These are phyloP conservation scores for Acipenser oxyrinchus DNA, from an alignment of 2,797 vertebrate species.

Conservation along the genomic window DNA sequence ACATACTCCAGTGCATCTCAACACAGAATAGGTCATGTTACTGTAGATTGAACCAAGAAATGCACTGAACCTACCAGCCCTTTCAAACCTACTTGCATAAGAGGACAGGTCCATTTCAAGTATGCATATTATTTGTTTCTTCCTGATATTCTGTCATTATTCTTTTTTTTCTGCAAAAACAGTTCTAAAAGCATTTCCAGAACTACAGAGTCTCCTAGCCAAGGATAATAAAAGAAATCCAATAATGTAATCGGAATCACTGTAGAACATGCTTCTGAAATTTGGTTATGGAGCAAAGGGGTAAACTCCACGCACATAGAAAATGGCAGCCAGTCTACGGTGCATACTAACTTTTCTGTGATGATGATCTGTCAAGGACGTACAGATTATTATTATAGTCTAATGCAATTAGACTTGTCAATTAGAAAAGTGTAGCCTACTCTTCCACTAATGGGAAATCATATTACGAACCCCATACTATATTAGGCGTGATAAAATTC, in stretches of 20 bases:
- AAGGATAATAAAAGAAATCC: background rate
- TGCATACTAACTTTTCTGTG: slow-evolving; percentile 2
- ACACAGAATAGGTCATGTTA: too few relatives aligned
- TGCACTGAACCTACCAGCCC: too few relatives aligned
- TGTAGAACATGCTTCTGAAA: background rate
- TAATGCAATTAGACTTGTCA: slow-evolving; percentile 28
- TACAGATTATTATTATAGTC: slow-evolving; percentile 28
- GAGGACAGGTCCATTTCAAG: too few relatives aligned
- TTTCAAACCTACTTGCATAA: too few relatives aligned
- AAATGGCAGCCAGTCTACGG: background rate
- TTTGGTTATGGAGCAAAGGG: background rate
- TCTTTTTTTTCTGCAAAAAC: too few relatives aligned
- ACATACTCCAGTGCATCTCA: too few relatives aligned
- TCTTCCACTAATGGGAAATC: slow-evolving; percentile 32
- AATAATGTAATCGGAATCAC: background rate
- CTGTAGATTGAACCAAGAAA: too few relatives aligned
- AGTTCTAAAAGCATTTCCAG: too few relatives aligned
- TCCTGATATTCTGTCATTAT: too few relatives aligned
- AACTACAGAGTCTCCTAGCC: background rate
- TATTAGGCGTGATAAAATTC: slow-evolving; percentile 53
- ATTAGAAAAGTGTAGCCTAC: slow-evolving; percentile 29
- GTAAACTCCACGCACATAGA: background rate
- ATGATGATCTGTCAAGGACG: slow-evolving; percentile 21
- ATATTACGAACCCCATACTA: slow-evolving; percentile 37
- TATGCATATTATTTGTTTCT: too few relatives aligned